Evolutionary conservation across 2,888 invertebrate species (phyloP), one percentile per base, ranked within the genome.

Genomic region (Melinaea marsaeus): DNA sequence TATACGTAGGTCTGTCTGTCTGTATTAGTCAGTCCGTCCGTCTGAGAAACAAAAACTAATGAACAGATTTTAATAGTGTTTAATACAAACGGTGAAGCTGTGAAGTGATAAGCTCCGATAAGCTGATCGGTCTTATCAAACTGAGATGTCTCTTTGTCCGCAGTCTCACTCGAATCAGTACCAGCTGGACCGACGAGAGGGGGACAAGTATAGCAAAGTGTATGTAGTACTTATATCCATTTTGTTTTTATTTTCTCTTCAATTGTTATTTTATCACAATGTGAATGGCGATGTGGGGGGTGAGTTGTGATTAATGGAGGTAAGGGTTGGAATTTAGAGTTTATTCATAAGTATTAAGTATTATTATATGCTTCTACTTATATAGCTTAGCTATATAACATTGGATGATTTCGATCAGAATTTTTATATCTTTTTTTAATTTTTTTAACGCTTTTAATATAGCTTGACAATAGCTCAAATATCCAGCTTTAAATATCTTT

Each of bases 171-270:
- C 69, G 54, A 47, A 61, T 35, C 63, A 64, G 61, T 68, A 73
- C 58, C 65, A 69, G 59, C 32, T 66, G 67, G 68, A 62, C 59
- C 69, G 67, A 5, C 62, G 69, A 33, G 64, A 70, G 13, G 66
- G 65, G n/a, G 62, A 64, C 13, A 56, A 61, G 46, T 63, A 58
- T 60, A 57, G 67, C 62, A 71, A 73, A 71, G 73, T 77, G 79
- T 79, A 75, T 74, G 79, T 79, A 78, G 69, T 74, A 61, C 55
- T 73, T 65, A n/a, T 63, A 59, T 57, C 61, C 46, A 58, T 72
- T 62, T 59, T 69, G 55, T 61, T 72, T 13, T 61, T 63, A 57
- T 62, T 71, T 47, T 58, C 63, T 45, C 47, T 66, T 22, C 22
- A 22, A 22, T 22, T 22, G 22, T 22, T 22, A 22, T 22, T 22